These are phyloP conservation scores for Caenorhabditis japonica DNA, from an alignment of 2,888 invertebrate genomes.

Conservation along the genomic window DNA sequence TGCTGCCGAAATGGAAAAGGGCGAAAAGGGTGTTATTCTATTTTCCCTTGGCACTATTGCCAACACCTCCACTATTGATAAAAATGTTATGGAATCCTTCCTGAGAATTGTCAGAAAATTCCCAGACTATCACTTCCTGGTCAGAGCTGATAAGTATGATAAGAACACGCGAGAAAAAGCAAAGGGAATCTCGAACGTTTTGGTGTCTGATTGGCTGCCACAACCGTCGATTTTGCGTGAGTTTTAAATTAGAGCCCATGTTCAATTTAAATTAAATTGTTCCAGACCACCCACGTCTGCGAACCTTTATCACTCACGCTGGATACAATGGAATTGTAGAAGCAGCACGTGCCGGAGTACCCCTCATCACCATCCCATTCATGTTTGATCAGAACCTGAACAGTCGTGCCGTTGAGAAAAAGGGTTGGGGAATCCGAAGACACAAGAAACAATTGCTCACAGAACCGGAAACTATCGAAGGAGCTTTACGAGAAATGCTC, in stretches of 20 bases:
- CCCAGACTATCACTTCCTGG: constrained; percentile 65
- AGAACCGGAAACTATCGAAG: constrained; percentile 32
- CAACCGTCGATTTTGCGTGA: constrained; percentile 59
- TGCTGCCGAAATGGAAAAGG: constrained; percentile 56
- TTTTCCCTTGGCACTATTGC: constrained; percentile 68
- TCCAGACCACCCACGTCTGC: constrained; percentile 63
- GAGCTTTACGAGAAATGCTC: constrained; percentile 35
- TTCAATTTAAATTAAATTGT: not conserved
- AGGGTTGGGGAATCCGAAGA: constrained; percentile 46
- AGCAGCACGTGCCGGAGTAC: constrained; percentile 64
- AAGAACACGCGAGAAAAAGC: constrained; percentile 43
- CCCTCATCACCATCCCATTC: constrained; percentile 62
- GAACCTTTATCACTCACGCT: constrained; percentile 70
- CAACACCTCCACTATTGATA: constrained; percentile 58
- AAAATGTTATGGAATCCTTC: constrained; percentile 57
- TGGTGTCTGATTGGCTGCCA: constrained; percentile 63
- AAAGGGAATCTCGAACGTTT: constrained; percentile 42
- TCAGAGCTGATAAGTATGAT: constrained; percentile 64
- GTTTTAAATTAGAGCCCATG: too few species aligned
- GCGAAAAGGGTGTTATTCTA: constrained; percentile 62
- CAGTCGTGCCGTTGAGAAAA: constrained; percentile 43
- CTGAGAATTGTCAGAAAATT: constrained; percentile 57
- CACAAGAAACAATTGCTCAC: constrained; percentile 28
- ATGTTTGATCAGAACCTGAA: constrained; percentile 61
- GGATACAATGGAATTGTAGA: constrained; percentile 73